Evolutionary conservation across 2,888 invertebrate genomes (phyloP).

Genomic region (Andrena dorsata): DNA sequence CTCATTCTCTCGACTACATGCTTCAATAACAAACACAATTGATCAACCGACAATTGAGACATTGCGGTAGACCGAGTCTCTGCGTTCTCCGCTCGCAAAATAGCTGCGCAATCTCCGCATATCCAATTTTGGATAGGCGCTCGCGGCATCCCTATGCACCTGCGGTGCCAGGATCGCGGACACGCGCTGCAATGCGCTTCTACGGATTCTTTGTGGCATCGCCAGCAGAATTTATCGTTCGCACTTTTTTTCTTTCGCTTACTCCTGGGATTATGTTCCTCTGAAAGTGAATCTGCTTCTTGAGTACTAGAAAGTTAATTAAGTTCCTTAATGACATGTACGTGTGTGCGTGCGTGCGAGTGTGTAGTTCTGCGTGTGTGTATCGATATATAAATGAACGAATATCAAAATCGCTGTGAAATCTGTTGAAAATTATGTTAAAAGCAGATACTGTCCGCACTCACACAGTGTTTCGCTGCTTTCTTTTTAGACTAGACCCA

Average conservation of each 20-base stretch:
- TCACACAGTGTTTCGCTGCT: conserved; percentile 75
- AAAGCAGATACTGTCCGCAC: conserved; percentile 25
- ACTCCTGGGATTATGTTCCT: conserved; percentile 50
- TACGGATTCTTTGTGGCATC: conserved; percentile 92
- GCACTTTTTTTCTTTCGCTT: conserved; percentile 75
- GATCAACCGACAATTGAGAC: conserved; percentile 90
- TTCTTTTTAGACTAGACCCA: conserved; percentile 71
- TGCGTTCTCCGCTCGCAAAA: conserved; percentile 90
- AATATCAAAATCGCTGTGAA: background rate
- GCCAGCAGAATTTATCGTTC: conserved; percentile 92
- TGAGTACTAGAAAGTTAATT: conserved; percentile 50
- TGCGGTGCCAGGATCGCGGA: conserved; percentile 93
- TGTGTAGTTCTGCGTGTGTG: too few species aligned
- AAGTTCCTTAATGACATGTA: background rate
- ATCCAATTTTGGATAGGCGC: conserved; percentile 89
- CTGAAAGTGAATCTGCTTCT: conserved; percentile 40
- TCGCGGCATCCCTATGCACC: conserved; percentile 88
- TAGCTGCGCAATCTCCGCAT: conserved; percentile 94
- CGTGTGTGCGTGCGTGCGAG: background rate
- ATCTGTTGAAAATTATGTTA: background rate
- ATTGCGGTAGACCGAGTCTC: conserved; percentile 90
- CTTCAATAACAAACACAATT: conserved; percentile 91
- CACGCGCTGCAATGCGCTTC: conserved; percentile 92
- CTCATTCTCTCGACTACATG: conserved; percentile 93
- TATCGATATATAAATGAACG: background rate